Conservation (phyloP, 1,140 invertebrate genomes). For the Lamellibrachia luymesi region DNA sequence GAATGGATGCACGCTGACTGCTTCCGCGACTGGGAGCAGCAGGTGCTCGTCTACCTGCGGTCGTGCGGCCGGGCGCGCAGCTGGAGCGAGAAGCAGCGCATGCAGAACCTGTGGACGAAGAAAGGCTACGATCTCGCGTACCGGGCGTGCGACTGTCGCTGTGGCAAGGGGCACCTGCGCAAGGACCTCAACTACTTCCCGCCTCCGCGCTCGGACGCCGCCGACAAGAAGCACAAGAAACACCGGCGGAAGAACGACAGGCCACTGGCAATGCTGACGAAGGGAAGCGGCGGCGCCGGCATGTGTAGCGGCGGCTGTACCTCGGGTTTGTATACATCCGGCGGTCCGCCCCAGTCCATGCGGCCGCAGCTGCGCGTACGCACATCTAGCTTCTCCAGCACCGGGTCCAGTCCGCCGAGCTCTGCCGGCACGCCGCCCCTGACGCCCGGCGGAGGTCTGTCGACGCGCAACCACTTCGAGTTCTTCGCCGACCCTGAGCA, state of each 20-base stretch:
- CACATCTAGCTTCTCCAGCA: slow-evolving; percentile 43
- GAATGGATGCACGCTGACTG: slow-evolving; percentile 94
- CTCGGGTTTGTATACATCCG: slow-evolving; percentile 64
- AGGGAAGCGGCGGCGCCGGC: slow-evolving; percentile 26
- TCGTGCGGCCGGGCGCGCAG: slow-evolving; percentile 84
- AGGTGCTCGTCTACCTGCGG: slow-evolving; percentile 82
- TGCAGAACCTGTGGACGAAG: slow-evolving; percentile 95
- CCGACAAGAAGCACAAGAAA: slow-evolving; percentile 56
- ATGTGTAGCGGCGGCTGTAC: slow-evolving; percentile 63
- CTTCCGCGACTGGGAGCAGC: slow-evolving; percentile 89
- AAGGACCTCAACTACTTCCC: slow-evolving; percentile 91
- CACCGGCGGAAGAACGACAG: slow-evolving; percentile 46
- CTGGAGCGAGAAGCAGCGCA: slow-evolving; percentile 89
- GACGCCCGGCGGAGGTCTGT: slow-evolving; percentile 17
- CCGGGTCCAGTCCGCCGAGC: slow-evolving; percentile 44
- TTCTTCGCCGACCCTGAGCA: slow-evolving; percentile 69
- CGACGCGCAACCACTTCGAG: slow-evolving; percentile 70
- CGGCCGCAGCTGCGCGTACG: slow-evolving; percentile 33
- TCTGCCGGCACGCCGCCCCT: slow-evolving; percentile 38
- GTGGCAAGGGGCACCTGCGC: slow-evolving; percentile 86
- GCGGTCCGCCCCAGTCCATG: slow-evolving; percentile 57
- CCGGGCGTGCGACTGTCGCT: slow-evolving; percentile 76
- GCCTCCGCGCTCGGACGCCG: slow-evolving; percentile 54
- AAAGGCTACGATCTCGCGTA: slow-evolving; percentile 92
- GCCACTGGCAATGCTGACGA: background rate